Base-by-base conservation (phyloP, 1,140 invertebrate species). In the Drosophila teissieri region DNA sequence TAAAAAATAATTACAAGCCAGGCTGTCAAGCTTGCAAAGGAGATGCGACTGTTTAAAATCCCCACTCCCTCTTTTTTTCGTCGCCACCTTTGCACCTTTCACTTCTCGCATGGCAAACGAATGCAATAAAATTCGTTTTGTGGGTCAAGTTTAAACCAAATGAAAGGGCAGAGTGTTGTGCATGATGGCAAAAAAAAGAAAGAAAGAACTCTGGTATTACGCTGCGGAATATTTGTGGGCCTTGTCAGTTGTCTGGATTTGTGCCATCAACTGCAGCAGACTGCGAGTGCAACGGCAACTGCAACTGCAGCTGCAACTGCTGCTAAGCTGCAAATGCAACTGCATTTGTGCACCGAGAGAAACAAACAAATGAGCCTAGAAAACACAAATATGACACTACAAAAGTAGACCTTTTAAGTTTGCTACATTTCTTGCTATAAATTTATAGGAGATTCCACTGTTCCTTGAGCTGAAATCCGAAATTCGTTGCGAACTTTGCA, bases 81-180 rank as follows among this genome's bases (percentile, higher is more conserved):
- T 31, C 8, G 2, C 14, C 61, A 11, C 42, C 15, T 17, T 63
- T 45, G 36, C 39, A 37, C 5, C n/a, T 4, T 14, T 39, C 11
- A 14, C 34, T 11, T 12, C 58, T 48, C 34, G 44, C 58, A 49
- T 40, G 42, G 44, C 63, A 65, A 65, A 64, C 63, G 63, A 65
- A 65, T 65, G 63, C 63, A 65, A 65, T 65, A 27, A 65, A 64
- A 65, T 49, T 19, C 61, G 58, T 57, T 55, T 82, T 86, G 60
- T 88, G 83, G 83, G 83, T 88, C 83, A 88, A 88, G 83, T 82
- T 88, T 81, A 85, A 60, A 57, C 44, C 68, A 55, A 85, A 67
- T 78, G 58, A 65, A 69, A 51, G 68, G 51, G 42, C 56, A 54
- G 8, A 10, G 39, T 51, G 39, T 49, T 51, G 39, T 49, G 17